A percentile compares a stretch with the other conserved stretches of the same genome.
These are phyloP conservation scores for Pantherophis vulpinus DNA, from an alignment of 2,797 vertebrate species.

Conservation along the genomic window DNA sequence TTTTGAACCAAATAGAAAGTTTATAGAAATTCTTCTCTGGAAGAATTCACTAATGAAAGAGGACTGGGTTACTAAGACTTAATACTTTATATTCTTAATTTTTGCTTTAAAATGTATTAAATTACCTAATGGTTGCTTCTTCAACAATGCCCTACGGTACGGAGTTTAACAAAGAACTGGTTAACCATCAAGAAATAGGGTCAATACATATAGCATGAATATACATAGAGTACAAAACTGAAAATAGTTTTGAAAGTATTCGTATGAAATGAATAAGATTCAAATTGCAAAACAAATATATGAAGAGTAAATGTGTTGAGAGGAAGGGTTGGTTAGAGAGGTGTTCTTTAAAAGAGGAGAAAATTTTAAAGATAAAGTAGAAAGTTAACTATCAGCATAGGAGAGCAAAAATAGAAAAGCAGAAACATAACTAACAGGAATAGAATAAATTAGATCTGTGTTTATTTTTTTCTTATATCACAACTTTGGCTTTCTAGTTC, in stretches of 20 bases:
- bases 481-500: background rate
- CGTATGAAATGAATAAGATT: background rate
- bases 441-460: background rate
- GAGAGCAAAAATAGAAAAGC: background rate
- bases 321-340: background rate
- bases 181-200: background rate
- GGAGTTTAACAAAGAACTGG: background rate
- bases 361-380: background rate
- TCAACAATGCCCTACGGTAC: background rate
- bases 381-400: background rate
- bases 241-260: background rate
- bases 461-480: background rate
- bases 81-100: background rate
- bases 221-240: background rate
- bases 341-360: background rate
- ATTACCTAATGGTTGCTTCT: background rate
- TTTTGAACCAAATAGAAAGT: too few species aligned
- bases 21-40: too few species aligned
- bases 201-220: background rate
- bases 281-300: background rate
- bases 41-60: background rate
- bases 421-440: background rate
- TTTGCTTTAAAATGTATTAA: background rate
- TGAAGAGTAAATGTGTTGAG: background rate
- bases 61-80: background rate